Evolutionary conservation across 2,888 invertebrate species (phyloP).

Genomic region (Smittia sp.): DNA sequence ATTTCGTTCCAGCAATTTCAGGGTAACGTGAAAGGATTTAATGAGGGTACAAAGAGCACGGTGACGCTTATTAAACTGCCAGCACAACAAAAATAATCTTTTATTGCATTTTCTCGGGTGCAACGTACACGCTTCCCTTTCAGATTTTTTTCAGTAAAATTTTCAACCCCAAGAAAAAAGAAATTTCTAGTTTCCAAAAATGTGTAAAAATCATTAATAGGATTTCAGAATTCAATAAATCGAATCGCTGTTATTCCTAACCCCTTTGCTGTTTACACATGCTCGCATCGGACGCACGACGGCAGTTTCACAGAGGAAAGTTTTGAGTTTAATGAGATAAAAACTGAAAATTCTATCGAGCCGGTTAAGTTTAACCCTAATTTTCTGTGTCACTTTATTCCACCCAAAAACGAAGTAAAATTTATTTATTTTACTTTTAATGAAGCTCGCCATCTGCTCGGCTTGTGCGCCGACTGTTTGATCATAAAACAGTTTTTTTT

Average conservation of each 20-base stretch:
- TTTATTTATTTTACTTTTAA: conserved; percentile 30
- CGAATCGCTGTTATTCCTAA: conserved; percentile 7
- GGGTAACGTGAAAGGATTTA: conserved; percentile 37
- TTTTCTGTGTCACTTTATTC: conserved; percentile 4
- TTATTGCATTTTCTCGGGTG: conserved; percentile 22
- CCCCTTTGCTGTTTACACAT: conserved; percentile 34
- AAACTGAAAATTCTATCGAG: conserved; percentile 15
- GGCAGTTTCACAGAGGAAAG: not conserved
- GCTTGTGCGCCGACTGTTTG: not conserved
- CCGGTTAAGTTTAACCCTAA: conserved; percentile 29
- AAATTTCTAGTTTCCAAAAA: conserved; percentile 28
- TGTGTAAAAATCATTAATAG: conserved; percentile 38
- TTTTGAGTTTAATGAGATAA: conserved; percentile 35
- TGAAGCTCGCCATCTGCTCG: conserved; percentile 37
- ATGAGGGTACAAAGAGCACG: conserved; percentile 36
- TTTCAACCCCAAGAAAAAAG: not conserved
- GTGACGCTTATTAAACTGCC: conserved; percentile 10
- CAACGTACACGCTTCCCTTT: not conserved
- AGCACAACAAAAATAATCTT: conserved; percentile 27
- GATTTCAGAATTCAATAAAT: conserved; percentile 25
- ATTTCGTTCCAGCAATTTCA: not conserved
- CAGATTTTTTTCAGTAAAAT: not conserved
- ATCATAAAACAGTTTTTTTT: not conserved
- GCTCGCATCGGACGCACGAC: not conserved
- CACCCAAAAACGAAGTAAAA: conserved; percentile 18